phyloP scores from a whole-genome alignment of 1,140 invertebrate genomes.

The Halesus radiatus region DNA sequence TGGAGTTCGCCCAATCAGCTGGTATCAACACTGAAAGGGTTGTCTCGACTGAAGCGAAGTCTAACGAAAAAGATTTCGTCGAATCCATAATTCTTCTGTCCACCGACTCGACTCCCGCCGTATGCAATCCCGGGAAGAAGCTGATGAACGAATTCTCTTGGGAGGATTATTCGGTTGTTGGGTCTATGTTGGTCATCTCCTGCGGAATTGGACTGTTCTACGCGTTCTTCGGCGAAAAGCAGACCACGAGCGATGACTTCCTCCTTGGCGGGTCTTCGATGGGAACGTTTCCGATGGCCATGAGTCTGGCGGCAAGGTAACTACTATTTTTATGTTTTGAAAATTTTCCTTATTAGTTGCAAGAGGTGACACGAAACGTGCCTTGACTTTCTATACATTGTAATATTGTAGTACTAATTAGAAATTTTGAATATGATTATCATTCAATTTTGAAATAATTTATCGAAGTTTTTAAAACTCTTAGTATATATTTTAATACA shows the following conservation, averaged over 20 bases:
- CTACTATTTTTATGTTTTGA: conserved; percentile 5
- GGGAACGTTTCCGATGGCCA: conserved; percentile 83
- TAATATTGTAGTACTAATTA: background rate
- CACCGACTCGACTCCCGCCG: background rate
- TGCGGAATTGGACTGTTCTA: conserved; percentile 87
- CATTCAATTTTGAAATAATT: too few relatives aligned
- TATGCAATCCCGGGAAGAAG: conserved; percentile 16
- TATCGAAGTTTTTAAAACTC: too few relatives aligned
- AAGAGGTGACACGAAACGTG: background rate
- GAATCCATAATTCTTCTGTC: background rate
- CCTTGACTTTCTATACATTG: background rate
- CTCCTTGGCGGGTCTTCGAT: conserved; percentile 81
- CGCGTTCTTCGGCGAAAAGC: conserved; percentile 80
- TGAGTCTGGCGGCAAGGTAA: conserved; percentile 83
- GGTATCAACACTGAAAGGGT: background rate
- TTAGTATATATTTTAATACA: too few relatives aligned
- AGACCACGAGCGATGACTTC: conserved; percentile 83
- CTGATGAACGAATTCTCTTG: conserved; percentile 69
- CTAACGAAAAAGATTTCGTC: background rate
- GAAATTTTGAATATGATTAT: too few relatives aligned
- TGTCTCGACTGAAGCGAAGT: background rate
- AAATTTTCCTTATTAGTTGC: background rate
- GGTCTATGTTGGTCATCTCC: conserved; percentile 79
- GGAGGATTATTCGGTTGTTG: conserved; percentile 81
- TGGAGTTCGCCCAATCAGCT: background rate